Percentiles rank a stretch among this genome's conserved stretches.
Conservation (phyloP, 1,140 invertebrate species). For the Panagrolaimus sp. region DNA sequence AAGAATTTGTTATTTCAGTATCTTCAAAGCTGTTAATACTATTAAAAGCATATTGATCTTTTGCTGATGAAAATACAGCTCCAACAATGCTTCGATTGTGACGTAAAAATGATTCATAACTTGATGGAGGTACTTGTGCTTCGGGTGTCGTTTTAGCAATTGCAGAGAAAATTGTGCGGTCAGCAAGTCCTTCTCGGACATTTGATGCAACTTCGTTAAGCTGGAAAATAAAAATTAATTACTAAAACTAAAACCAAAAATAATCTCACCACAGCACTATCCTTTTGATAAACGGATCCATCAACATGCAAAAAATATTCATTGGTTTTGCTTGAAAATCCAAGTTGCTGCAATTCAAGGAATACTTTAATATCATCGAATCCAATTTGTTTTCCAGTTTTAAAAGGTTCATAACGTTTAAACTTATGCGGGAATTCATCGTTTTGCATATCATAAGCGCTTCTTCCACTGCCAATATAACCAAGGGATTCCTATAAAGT, state of each 20-base stretch:
- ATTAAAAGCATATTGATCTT: neutral
- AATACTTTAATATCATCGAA: neutral
- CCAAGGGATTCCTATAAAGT: neutral
- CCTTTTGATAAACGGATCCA: neutral
- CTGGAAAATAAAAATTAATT: neutral
- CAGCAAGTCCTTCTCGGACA: neutral
- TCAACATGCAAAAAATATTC: constrained; percentile 13
- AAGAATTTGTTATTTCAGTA: neutral
- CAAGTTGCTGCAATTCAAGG: constrained; percentile 2
- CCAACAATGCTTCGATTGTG: neutral
- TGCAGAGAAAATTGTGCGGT: neutral
- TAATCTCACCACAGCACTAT: neutral
- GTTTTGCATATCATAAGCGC: neutral
- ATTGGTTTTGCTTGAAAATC: neutral
- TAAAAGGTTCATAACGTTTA: neutral
- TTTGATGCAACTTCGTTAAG: neutral
- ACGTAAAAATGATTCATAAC: constrained; percentile 1
- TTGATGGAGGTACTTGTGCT: neutral
- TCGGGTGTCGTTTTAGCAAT: neutral
- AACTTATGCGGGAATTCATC: neutral
- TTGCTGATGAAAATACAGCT: neutral
- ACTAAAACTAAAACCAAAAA: neutral
- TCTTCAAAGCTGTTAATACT: neutral
- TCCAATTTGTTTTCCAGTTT: neutral
- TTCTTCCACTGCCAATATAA: neutral